Percentiles rank a stretch among this genome's conserved stretches.
Conservation (phyloP, 2,888 invertebrate species). For the Furcula furcula region DNA sequence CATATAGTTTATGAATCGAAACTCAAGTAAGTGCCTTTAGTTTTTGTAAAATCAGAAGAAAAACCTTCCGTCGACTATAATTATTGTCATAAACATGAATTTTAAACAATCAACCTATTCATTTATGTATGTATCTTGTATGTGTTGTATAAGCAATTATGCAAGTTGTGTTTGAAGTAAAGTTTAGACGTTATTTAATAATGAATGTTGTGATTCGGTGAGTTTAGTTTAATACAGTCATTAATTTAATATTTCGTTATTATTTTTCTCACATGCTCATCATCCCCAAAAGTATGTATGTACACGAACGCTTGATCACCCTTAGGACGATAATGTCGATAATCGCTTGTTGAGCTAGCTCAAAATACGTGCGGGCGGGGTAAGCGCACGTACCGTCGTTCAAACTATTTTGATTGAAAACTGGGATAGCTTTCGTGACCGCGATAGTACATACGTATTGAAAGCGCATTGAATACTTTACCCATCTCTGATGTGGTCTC, state of each 20-base stretch:
- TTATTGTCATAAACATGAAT: constrained; percentile 71
- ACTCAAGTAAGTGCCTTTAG: constrained; percentile 29
- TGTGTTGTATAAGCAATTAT: constrained; percentile 26
- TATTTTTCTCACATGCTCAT: neutral
- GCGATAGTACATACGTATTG: too few species aligned
- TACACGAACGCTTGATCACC: too few species aligned
- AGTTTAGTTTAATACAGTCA: constrained; percentile 41
- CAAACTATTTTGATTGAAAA: too few species aligned
- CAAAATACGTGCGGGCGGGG: too few species aligned
- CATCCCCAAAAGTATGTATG: too few species aligned
- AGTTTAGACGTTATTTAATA: constrained; percentile 39
- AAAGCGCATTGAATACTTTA: too few species aligned
- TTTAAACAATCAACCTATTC: constrained; percentile 39
- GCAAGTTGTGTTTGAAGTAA: constrained; percentile 49
- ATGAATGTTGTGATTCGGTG: constrained; percentile 47
- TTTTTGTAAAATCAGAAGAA: constrained; percentile 21
- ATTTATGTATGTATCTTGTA: constrained; percentile 34
- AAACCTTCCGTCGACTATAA: constrained; percentile 31
- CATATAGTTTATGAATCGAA: neutral
- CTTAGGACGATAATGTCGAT: too few species aligned
- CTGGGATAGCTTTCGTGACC: too few species aligned
- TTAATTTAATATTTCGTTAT: constrained; percentile 21
- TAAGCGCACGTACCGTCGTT: too few species aligned
- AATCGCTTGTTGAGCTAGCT: too few species aligned
- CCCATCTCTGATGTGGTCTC: too few species aligned